These are phyloP conservation scores for Phthorimaea operculella DNA, from an alignment of 1,140 invertebrate species.

Conservation along the genomic window DNA sequence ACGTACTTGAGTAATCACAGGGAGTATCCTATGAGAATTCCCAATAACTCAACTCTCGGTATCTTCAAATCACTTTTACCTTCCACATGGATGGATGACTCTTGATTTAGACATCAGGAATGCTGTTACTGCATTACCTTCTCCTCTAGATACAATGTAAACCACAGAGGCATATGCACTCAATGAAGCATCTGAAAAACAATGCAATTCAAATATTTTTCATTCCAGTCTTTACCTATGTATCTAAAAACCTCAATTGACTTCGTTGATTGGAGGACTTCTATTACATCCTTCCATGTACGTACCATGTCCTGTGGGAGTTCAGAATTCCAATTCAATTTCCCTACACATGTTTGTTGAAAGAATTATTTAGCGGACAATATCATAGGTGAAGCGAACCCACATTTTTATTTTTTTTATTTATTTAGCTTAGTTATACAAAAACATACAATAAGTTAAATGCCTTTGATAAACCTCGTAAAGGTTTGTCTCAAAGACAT, in stretches of 20 bases:
- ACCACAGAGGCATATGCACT: slow-evolving; percentile 6
- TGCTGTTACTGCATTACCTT: neutral
- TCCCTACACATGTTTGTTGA: slow-evolving; percentile 7
- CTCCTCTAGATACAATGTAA: neutral
- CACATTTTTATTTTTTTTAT: no score
- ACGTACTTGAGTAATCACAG: slow-evolving; percentile 8
- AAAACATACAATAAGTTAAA: no score
- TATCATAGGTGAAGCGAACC: slow-evolving; percentile 8
- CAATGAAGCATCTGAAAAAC: slow-evolving; percentile 10
- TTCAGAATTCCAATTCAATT: slow-evolving; percentile 8
- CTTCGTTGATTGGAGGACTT: no score
- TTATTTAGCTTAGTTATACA: no score
- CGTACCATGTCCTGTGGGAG: slow-evolving; percentile 9
- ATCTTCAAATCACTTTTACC: slow-evolving; percentile 9
- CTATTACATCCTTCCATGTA: no score
- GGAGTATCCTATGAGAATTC: slow-evolving; percentile 3
- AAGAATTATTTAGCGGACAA: slow-evolving; percentile 6
- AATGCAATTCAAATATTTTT: no score
- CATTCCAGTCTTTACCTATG: no score
- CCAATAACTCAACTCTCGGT: slow-evolving; percentile 6
- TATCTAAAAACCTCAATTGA: no score
- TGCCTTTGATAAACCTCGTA: no score
- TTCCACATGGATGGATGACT: neutral
- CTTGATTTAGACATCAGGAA: slow-evolving; percentile 9
- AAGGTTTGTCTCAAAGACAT: no score